Evolutionary conservation across 2,113 vertebrate genomes (phyloP), one percentile per base, ranked within the genome.

Genomic region (Corythaixoides concolor): DNA sequence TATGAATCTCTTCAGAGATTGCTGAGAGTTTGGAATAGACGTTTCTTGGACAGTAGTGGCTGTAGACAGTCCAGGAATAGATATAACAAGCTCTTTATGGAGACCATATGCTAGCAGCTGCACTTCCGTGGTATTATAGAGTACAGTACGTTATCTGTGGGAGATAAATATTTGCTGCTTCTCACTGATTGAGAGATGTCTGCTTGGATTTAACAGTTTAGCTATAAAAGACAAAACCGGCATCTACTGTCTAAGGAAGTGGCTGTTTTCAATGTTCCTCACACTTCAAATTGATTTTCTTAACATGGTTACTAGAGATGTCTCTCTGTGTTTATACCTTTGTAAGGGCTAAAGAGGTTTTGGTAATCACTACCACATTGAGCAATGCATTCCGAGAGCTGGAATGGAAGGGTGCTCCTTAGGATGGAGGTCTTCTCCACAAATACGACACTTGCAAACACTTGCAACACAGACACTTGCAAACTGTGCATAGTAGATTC

Each of bases 311-410:
- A 6, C 73, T 35, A 8, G 24, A 49, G 35, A 30, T 20, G 24
- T 26, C 50, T 72, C 5, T 43, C 60, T 60, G 26, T 41, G 33
- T 15, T 56, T 11, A 60, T 10, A 20, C 23, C 62, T 79, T 47
- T 56, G n/a, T 37, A 13, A 82, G 60, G 73, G 27, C n/a, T 45
- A 0, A 21, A 16, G 60, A 75, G n/a, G 14, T 19, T 64, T 60
- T 60, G 53, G 35, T 41, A 47, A 20, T 39, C 28, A 5, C 28
- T 53, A n/a, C 19, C 21, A 11, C 15, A 0, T 0, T 0, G 1
- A 81, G 45, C 21, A 15, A 8, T 7, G 56, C 8, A 0, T 59
- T 69, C 47, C 22, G 30, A 70, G 78, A n/a, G 56, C 47, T 55
- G 78, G n/a, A 35, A 16, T 22, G 78, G 64, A 59, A 75, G 37